Conservation (phyloP, 2,113 vertebrate genomes). For the Pithys albifrons region DNA sequence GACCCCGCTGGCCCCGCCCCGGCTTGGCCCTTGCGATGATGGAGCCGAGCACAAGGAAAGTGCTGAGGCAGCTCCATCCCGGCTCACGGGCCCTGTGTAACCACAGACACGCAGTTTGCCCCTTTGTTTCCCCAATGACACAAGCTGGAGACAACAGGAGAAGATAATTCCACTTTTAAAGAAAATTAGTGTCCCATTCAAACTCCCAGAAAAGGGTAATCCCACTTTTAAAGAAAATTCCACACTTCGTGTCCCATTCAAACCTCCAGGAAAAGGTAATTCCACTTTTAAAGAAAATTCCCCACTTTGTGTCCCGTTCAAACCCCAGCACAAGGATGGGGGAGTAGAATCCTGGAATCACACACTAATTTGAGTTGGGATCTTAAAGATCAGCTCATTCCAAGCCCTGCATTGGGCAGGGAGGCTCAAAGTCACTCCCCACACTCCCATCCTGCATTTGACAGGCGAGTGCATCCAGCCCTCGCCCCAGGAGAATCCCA, state of each 20-base stretch:
- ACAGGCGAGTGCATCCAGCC: neutral
- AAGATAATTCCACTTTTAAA: neutral
- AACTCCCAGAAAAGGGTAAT: no score
- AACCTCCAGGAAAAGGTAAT: neutral
- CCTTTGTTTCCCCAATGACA: neutral
- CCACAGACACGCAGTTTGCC: rapidly evolving
- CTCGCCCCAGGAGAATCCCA: neutral
- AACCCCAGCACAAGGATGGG: neutral
- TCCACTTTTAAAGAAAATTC: neutral
- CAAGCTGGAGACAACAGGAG: neutral
- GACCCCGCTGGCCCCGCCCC: neutral
- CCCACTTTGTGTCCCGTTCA: neutral
- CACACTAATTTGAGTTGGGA: no score
- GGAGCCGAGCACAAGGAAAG: rapidly evolving
- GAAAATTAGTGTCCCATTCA: neutral
- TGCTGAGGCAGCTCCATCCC: neutral
- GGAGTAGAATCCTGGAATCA: neutral
- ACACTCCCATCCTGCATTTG: neutral
- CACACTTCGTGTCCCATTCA: no score
- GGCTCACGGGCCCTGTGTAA: rapidly evolving
- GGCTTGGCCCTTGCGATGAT: neutral
- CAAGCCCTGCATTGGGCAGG: neutral
- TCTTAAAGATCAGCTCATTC: neutral
- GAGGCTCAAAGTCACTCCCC: neutral
- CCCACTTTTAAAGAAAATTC: neutral